These are phyloP conservation scores for Paramormyrops hopkinsi DNA, from an alignment of 2,797 vertebrate species.

Conservation along the genomic window DNA sequence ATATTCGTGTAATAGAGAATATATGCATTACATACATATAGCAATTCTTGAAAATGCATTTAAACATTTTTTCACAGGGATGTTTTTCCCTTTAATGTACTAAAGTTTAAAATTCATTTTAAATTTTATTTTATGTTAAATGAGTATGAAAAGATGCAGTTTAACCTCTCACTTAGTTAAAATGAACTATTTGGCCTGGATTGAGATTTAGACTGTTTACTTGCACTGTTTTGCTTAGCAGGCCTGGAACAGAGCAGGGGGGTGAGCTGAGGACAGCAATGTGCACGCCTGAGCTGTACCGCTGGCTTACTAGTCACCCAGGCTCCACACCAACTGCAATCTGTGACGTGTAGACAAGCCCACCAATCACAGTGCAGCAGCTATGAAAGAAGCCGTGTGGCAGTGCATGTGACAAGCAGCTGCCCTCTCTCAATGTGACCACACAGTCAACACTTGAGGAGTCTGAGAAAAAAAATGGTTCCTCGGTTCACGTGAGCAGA, in stretches of 20 bases:
- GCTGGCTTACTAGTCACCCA: neutral
- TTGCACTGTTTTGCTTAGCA: neutral
- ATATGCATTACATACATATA: neutral
- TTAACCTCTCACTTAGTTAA: neutral
- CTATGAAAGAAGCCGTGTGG: constrained; percentile 24
- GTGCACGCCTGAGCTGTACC: neutral
- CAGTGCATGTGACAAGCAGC: constrained; percentile 27
- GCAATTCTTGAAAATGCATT: neutral
- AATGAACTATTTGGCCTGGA: neutral
- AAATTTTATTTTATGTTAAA: neutral
- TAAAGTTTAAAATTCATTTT: neutral
- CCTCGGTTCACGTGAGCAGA: neutral
- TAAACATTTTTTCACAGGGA: neutral
- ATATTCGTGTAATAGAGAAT: neutral
- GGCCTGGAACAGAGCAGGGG: neutral
- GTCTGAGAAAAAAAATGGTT: neutral
- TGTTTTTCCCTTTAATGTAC: neutral
- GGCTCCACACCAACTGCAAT: neutral
- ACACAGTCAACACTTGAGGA: neutral
- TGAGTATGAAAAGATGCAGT: neutral
- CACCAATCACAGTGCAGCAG: constrained; percentile 12
- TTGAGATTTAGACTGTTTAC: neutral
- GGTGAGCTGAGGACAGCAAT: constrained; percentile 9
- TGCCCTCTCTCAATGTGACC: neutral
- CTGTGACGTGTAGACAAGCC: neutral